These are phyloP conservation scores for Dermatophagoides farinae DNA, from an alignment of 1,140 invertebrate genomes.

Conservation along the genomic window DNA sequence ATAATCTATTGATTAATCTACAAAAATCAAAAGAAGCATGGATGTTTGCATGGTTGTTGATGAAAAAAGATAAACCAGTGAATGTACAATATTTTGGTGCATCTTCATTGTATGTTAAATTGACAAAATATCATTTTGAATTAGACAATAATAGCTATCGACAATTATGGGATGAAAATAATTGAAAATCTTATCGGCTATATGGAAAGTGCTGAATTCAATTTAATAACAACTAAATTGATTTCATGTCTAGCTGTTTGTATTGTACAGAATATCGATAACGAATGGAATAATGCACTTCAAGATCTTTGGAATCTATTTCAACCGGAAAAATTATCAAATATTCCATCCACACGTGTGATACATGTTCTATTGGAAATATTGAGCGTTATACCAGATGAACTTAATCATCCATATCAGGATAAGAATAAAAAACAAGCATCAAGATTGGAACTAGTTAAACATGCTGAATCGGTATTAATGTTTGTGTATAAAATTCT, in stretches of 20 bases:
- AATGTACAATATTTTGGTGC: slow-evolving; percentile 84
- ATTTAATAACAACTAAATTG: slow-evolving; percentile 57
- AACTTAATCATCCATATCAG: slow-evolving; percentile 36
- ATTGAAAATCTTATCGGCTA: slow-evolving; percentile 50
- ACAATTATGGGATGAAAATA: slow-evolving; percentile 44
- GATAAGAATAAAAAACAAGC: slow-evolving; percentile 26
- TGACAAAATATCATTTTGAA: slow-evolving; percentile 63
- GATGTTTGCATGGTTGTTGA: slow-evolving; percentile 66
- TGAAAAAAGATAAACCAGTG: slow-evolving; percentile 46
- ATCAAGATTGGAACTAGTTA: slow-evolving; percentile 29
- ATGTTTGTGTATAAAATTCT: slow-evolving; percentile 15
- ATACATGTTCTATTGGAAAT: slow-evolving; percentile 44
- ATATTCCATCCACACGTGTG: slow-evolving; percentile 27
- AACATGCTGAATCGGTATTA: slow-evolving; percentile 21
- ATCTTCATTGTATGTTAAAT: slow-evolving; percentile 61
- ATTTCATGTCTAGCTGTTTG: slow-evolving; percentile 53
- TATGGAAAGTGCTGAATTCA: slow-evolving; percentile 38
- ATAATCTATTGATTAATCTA: slow-evolving; percentile 55
- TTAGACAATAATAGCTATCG: slow-evolving; percentile 44
- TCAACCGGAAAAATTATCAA: slow-evolving; percentile 30
- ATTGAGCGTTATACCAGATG: slow-evolving; percentile 54
- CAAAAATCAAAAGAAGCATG: slow-evolving; percentile 64
- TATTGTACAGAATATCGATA: slow-evolving; percentile 39
- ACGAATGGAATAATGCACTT: slow-evolving; percentile 41
- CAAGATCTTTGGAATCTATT: slow-evolving; percentile 40